These are phyloP conservation scores for Butastur rufipennis DNA, from an alignment of 2,113 vertebrate genomes.

Conservation along the genomic window DNA sequence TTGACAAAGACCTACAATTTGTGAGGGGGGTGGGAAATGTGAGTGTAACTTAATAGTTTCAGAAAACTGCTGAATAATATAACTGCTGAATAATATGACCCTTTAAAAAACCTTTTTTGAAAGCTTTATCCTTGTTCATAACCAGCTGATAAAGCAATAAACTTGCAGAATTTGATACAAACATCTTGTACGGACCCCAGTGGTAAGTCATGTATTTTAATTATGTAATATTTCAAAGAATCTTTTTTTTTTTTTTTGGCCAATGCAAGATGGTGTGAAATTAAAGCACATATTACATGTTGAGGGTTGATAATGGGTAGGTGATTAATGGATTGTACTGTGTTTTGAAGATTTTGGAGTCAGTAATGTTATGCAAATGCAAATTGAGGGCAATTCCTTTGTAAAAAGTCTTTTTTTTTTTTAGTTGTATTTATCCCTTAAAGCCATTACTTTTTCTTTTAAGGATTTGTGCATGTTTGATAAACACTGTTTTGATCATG, in stretches of 20 bases:
- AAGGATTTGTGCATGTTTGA: background rate
- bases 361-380: background rate
- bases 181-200: background rate
- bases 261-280: background rate
- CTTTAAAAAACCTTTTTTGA: background rate
- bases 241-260: background rate
- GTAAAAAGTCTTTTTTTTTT: background rate
- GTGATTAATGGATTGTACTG: background rate
- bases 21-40: background rate
- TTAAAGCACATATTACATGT: background rate
- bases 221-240: background rate
- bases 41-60: background rate
- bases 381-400: background rate
- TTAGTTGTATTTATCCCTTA: background rate
- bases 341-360: background rate
- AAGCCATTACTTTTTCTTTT: background rate
- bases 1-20: conserved; percentile 34
- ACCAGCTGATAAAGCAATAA: background rate
- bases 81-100: background rate
- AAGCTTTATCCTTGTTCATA: background rate
- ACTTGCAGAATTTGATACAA: background rate
- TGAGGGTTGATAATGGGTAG: background rate
- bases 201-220: background rate
- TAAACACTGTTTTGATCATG: background rate
- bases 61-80: conserved; percentile 23